These are phyloP conservation scores for Lathamus discolor DNA, from an alignment of 2,113 vertebrate species.

Conservation along the genomic window DNA sequence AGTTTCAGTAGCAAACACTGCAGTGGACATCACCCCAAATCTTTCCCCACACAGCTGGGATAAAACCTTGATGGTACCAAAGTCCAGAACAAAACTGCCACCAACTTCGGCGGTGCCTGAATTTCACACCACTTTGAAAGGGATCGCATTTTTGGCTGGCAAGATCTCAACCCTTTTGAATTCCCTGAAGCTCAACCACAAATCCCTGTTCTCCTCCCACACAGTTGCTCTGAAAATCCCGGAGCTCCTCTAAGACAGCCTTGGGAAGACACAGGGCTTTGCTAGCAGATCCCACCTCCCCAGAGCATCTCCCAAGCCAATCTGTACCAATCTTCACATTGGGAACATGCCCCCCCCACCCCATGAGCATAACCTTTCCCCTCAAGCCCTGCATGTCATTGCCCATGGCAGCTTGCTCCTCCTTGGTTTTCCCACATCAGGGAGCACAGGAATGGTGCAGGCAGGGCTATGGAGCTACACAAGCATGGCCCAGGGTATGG, in stretches of 20 bases:
- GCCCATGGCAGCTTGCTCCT: not conserved
- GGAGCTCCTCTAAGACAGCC: not conserved
- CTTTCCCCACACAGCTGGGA: not conserved
- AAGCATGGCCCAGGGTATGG: no score
- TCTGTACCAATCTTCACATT: not conserved
- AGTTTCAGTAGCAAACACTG: not conserved
- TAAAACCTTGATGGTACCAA: not conserved
- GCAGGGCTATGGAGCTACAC: not conserved
- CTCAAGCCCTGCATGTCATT: not conserved
- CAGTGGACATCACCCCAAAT: not conserved
- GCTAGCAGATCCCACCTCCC: not conserved
- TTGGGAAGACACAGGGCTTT: not conserved
- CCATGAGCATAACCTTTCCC: not conserved
- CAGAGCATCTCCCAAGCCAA: not conserved
- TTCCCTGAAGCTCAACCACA: constrained; percentile 54
- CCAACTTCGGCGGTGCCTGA: not conserved
- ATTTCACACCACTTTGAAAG: not conserved
- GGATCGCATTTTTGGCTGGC: constrained; percentile 1
- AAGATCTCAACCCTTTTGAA: constrained; percentile 39
- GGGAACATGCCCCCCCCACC: not conserved
- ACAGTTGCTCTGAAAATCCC: not conserved
- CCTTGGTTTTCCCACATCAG: not conserved
- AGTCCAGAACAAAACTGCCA: not conserved
- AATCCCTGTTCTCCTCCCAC: constrained; percentile 51
- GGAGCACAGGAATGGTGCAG: not conserved